Evolutionary conservation across 2,888 invertebrate genomes (phyloP).

Genomic region (Zygaena filipendulae): DNA sequence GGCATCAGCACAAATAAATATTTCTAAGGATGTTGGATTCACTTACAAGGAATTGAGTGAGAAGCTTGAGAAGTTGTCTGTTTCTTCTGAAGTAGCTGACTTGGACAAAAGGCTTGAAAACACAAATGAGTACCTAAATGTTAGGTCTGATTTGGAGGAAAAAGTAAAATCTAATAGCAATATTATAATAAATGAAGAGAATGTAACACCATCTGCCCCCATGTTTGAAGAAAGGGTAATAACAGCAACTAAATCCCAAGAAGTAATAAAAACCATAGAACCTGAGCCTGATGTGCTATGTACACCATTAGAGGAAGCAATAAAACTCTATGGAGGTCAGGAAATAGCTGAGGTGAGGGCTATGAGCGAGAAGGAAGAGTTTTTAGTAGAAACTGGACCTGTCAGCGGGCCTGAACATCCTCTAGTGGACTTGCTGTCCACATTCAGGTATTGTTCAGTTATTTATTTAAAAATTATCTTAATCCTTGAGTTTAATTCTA

Average conservation of each 20-base stretch:
- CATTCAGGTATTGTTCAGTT: slow-evolving; percentile 58
- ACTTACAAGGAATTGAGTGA: too few relatives aligned
- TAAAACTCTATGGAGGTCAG: slow-evolving; percentile 36
- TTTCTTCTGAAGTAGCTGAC: too few relatives aligned
- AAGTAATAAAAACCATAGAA: slow-evolving; percentile 11
- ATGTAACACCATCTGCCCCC: slow-evolving; percentile 45
- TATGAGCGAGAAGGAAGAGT: slow-evolving; percentile 47
- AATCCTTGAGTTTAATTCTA: too few relatives aligned
- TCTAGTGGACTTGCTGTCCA: slow-evolving; percentile 49
- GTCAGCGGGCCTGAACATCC: slow-evolving; percentile 45
- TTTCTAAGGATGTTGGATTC: too few relatives aligned
- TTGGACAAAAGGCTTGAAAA: too few relatives aligned
- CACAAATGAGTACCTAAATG: too few relatives aligned
- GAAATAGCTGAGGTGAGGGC: slow-evolving; percentile 41
- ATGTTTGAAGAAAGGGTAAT: slow-evolving; percentile 26
- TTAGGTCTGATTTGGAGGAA: too few relatives aligned
- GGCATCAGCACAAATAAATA: too few relatives aligned
- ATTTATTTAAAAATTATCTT: slow-evolving; percentile 1
- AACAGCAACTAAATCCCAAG: slow-evolving; percentile 10
- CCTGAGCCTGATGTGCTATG: slow-evolving; percentile 25
- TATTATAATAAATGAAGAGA: too few relatives aligned
- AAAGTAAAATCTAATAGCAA: too few relatives aligned
- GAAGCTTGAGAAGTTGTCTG: too few relatives aligned
- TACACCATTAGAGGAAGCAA: slow-evolving; percentile 43
- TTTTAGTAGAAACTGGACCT: slow-evolving; percentile 41